A percentile compares a stretch with the other conserved stretches of the same genome.
Evolutionary conservation across 2,797 vertebrate species (phyloP).

Genomic region (Smutsia temminckii): DNA sequence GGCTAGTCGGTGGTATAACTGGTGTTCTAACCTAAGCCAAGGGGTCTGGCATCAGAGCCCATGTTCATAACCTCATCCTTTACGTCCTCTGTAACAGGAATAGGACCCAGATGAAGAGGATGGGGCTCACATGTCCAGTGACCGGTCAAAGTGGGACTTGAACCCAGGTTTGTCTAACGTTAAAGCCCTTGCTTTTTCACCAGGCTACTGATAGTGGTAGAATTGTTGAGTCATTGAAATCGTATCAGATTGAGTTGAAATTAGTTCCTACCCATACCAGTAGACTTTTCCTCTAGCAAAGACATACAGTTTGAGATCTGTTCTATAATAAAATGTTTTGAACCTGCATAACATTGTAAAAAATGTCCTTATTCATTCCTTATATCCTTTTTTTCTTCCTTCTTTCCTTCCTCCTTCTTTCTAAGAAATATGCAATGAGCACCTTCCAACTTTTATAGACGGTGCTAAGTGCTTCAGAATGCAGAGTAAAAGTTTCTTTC

Average conservation of each 20-base stretch:
- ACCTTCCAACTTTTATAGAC: not conserved
- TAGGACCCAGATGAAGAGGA: not conserved
- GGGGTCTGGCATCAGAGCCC: not conserved
- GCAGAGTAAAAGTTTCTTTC: not conserved
- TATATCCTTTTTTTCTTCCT: too few relatives aligned
- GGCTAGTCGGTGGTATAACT: not conserved
- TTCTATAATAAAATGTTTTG: not conserved
- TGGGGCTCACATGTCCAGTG: not conserved
- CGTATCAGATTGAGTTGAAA: not conserved
- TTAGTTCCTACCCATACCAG: not conserved
- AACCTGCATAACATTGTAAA: not conserved
- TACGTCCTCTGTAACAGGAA: not conserved
- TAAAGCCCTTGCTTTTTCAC: not conserved
- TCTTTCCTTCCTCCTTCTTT: not conserved
- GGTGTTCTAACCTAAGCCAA: not conserved
- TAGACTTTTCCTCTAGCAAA: not conserved
- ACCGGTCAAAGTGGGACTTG: not conserved
- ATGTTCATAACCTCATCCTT: not conserved
- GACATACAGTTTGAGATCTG: not conserved
- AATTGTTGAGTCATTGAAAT: not conserved
- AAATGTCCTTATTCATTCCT: not conserved
- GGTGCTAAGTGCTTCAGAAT: not conserved
- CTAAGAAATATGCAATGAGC: not conserved
- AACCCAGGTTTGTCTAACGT: not conserved
- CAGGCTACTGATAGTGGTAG: not conserved